These are phyloP conservation scores for Plebejus melissa DNA, from an alignment of 2,888 invertebrate species.

Conservation along the genomic window DNA sequence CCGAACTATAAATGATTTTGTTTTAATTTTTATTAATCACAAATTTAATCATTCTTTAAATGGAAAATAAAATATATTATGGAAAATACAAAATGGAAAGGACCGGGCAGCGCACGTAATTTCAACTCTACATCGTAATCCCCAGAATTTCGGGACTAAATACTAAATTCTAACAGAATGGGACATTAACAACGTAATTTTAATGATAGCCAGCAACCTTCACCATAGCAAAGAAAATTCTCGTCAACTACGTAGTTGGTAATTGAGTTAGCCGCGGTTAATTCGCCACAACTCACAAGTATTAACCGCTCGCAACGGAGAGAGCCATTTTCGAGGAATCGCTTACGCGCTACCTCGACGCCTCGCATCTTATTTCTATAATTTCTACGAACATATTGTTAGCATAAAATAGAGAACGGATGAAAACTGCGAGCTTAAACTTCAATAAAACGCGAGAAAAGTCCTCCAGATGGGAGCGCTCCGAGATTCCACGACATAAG, in stretches of 20 bases:
- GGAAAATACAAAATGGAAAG: not conserved
- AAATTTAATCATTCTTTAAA: not conserved
- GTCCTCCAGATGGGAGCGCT: not conserved
- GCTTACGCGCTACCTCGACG: constrained; percentile 14
- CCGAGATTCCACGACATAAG: not conserved
- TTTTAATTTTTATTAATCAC: not conserved
- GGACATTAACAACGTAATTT: not conserved
- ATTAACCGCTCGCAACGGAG: constrained; percentile 4
- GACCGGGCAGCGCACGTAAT: not conserved
- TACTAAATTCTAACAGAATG: not conserved
- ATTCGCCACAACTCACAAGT: constrained; percentile 10
- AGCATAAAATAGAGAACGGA: not conserved
- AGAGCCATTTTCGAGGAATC: constrained; percentile 28
- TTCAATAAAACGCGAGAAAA: constrained; percentile 5
- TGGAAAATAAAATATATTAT: not conserved
- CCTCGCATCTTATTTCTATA: constrained; percentile 32
- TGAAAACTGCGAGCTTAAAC: not conserved
- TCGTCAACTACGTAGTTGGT: constrained; percentile 18
- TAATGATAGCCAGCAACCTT: constrained; percentile 1
- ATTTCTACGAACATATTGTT: constrained; percentile 20
- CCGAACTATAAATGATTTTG: too few relatives aligned
- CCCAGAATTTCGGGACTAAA: not conserved
- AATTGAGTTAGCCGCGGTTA: constrained; percentile 25
- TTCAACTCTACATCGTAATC: not conserved
- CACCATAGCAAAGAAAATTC: not conserved